These are phyloP conservation scores for Neoniphon sammara DNA, from an alignment of 2,797 vertebrate genomes.

Conservation along the genomic window DNA sequence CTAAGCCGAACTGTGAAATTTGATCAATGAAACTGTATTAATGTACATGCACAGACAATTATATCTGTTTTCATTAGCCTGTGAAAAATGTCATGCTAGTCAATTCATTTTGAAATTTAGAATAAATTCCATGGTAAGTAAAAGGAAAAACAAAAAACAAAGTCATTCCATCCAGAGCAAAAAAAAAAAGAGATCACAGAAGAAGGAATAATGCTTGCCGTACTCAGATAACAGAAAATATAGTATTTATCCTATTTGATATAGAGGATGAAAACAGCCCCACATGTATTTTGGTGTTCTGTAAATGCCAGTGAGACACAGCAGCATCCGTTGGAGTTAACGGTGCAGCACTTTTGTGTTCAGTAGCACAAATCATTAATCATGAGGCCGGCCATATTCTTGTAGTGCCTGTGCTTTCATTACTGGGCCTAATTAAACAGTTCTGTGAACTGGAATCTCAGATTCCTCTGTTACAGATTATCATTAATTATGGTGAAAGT, in stretches of 20 bases:
- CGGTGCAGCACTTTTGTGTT: slow-evolving; percentile 99
- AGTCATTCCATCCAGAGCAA: slow-evolving; percentile 4
- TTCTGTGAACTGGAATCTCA: slow-evolving; percentile 99
- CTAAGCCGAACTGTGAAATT: slow-evolving; percentile 18
- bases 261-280: slow-evolving; percentile 76
- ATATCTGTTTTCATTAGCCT: slow-evolving; percentile 25
- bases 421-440: slow-evolving; percentile 99
- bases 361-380: slow-evolving; percentile 99
- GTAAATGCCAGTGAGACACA: slow-evolving; percentile 96
- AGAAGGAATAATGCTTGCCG: slow-evolving; percentile 24
- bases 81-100: slow-evolving; percentile 18
- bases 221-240: slow-evolving; percentile 24
- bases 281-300: slow-evolving; percentile 90
- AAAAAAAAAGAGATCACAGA: slow-evolving; percentile 44
- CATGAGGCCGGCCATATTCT: slow-evolving; percentile 99
- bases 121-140: background rate
- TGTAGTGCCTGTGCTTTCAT: slow-evolving; percentile 99
- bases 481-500: slow-evolving; percentile 99
- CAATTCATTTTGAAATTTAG: slow-evolving; percentile 3
- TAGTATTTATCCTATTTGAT: slow-evolving; percentile 72
- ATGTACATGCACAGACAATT: slow-evolving; percentile 11
- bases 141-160: background rate
- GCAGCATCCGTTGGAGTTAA: slow-evolving; percentile 96
- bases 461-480: slow-evolving; percentile 99
- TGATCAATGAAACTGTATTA: slow-evolving; percentile 50